phyloP scores from a whole-genome alignment of 2,888 invertebrate genomes.

The Parapristionchus giblindavisi region DNA sequence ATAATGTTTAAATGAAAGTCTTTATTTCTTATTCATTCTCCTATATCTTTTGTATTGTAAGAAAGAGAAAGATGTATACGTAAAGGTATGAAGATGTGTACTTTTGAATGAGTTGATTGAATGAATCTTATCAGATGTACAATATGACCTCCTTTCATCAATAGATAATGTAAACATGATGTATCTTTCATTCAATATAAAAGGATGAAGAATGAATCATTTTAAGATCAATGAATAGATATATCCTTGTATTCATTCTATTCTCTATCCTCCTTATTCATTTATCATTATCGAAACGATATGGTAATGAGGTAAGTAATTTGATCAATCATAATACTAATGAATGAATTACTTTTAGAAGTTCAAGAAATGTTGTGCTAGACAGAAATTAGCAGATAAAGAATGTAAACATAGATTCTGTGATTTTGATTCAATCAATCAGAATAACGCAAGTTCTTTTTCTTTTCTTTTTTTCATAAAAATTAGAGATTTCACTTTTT shows the following conservation, averaged over 20 bases:
- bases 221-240: background rate
- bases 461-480: background rate
- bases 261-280: background rate
- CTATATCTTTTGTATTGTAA: no score
- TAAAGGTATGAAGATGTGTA: no score
- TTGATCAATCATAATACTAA: conserved; percentile 42
- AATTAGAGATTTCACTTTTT: no score
- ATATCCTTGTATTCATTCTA: background rate
- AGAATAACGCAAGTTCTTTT: conserved; percentile 56
- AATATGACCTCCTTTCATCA: background rate
- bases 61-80: no score
- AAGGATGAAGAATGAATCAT: background rate
- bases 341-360: conserved; percentile 43
- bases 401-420: conserved; percentile 64
- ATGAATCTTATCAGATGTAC: no score
- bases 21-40: no score
- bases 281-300: conserved; percentile 8
- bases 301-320: conserved; percentile 23
- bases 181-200: background rate
- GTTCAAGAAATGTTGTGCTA: conserved; percentile 64
- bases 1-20: no score
- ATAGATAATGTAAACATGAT: background rate
- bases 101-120: no score
- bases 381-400: conserved; percentile 64
- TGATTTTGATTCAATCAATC: conserved; percentile 62